Percentiles rank a stretch among this genome's conserved stretches.
Evolutionary conservation across 2,888 invertebrate species (phyloP).

Genomic region (Megastigmus dorsalis): DNA sequence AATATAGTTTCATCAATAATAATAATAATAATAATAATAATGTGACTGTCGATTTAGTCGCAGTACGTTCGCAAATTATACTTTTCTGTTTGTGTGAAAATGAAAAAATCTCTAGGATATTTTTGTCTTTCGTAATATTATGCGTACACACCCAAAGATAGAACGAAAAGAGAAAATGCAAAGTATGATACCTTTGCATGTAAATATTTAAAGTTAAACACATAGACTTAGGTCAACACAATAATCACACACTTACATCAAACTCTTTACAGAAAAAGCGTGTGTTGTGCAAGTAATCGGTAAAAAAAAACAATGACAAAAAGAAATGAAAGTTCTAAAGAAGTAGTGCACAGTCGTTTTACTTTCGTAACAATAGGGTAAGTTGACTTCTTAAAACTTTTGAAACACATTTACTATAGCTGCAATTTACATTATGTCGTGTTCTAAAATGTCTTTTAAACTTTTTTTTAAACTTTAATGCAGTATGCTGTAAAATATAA

Average conservation of each 20-base stretch:
- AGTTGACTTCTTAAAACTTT: background rate
- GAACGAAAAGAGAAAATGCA: background rate
- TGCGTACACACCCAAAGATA: slow-evolving; percentile 21
- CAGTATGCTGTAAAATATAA: too few relatives aligned
- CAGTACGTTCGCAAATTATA: slow-evolving; percentile 25
- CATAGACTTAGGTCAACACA: slow-evolving; percentile 23
- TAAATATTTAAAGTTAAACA: slow-evolving; percentile 21
- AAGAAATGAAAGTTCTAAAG: slow-evolving; percentile 37
- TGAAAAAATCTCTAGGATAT: slow-evolving; percentile 55
- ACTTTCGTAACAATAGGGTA: background rate
- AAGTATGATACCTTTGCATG: background rate
- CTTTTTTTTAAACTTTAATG: too few relatives aligned
- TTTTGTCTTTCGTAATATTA: slow-evolving; percentile 23
- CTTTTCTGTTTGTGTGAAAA: slow-evolving; percentile 17
- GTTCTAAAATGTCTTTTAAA: too few relatives aligned
- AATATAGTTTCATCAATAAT: slow-evolving; percentile 29
- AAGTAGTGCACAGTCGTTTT: slow-evolving; percentile 34
- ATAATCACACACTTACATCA: slow-evolving; percentile 39
- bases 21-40: slow-evolving; percentile 32
- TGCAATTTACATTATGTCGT: too few relatives aligned
- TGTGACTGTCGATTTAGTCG: slow-evolving; percentile 12
- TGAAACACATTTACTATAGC: background rate
- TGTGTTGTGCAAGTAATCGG: slow-evolving; percentile 18
- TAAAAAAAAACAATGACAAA: slow-evolving; percentile 10
- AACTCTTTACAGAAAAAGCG: slow-evolving; percentile 43